Evolutionary conservation across 2,888 invertebrate species (phyloP), one percentile per base, ranked within the genome.

Genomic region (Torymus aiolomorphi): DNA sequence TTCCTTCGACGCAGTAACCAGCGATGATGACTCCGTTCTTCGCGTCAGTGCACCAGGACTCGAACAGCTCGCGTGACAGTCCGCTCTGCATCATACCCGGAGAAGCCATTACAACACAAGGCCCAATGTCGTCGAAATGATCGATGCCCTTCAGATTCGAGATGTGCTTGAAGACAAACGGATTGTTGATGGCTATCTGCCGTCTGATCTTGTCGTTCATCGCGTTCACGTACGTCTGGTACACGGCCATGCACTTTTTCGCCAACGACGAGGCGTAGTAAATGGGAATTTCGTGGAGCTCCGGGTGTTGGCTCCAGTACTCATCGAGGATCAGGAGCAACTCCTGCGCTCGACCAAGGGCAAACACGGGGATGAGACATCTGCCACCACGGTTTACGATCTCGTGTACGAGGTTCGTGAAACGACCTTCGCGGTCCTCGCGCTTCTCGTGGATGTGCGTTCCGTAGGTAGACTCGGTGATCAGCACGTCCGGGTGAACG

Each of bases 71-170:
- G 52, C 99, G 92, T 0, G 98, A 98, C 24, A 99, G 92, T 0
- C 99, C 99, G 86, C 97, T 98, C 92, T 99, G 99, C 97, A 99
- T 97, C 99, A 99, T 99, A 89, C 99, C 99, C 0, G 99, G 99
- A 0, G 97, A 97, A 1, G 99, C 99, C 96, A 99, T 97, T 42
- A 99, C 96, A n/a, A 99, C 99, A 88, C 99, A 99, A 0, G 99
- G 99, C 0, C 99, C 99, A 76, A 98, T 97, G 91, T 99, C 99
- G 86, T 99, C 99, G 91, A 99, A 99, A 91, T 99, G 98, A 89
- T 99, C 99, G 87, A 99, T 98, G 62, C 98, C 97, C 95, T 97
- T 97, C 3, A 97, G 91, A 90, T 97, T 97, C 1, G 97, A 97
- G 83, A 99, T 99, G 90, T 99, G 99, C 83, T 97, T 95, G 91